These are phyloP conservation scores for Cancer borealis DNA, from an alignment of 2,888 invertebrate genomes.

Conservation along the genomic window DNA sequence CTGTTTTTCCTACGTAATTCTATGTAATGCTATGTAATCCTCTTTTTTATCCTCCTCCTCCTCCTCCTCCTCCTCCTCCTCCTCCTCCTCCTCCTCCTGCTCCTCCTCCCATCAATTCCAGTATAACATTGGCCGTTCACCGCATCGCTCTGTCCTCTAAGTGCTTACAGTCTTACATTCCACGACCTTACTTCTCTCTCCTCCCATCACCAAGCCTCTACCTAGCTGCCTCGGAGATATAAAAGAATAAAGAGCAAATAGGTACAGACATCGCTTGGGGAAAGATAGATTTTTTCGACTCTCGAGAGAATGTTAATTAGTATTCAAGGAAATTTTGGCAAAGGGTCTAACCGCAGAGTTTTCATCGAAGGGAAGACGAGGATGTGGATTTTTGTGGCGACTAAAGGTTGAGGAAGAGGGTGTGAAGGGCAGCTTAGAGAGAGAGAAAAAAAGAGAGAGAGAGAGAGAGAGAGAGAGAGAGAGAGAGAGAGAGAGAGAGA, in stretches of 20 bases:
- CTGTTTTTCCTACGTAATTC: too few species aligned
- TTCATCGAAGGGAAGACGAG: neutral
- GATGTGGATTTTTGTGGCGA: neutral
- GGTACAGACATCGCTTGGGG: neutral
- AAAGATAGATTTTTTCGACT: neutral
- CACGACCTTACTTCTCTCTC: neutral
- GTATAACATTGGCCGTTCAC: too few species aligned
- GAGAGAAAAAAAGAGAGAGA: neutral
- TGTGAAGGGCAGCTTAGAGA: neutral
- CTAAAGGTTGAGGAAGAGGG: neutral
- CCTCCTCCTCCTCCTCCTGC: neutral
- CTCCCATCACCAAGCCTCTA: neutral
- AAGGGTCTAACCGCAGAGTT: neutral
- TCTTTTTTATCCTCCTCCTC: neutral
- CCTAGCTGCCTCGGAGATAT: neutral
- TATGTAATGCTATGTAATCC: neutral
- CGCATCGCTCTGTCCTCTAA: too few species aligned
- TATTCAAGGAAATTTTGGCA: neutral
- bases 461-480: neutral
- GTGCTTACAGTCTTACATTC: neutral
- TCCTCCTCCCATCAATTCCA: neutral
- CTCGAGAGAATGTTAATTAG: neutral
- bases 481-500: neutral
- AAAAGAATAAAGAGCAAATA: neutral
- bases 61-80: neutral